These are phyloP conservation scores for Cyaniris semiargus DNA, from an alignment of 2,888 invertebrate species.

Conservation along the genomic window DNA sequence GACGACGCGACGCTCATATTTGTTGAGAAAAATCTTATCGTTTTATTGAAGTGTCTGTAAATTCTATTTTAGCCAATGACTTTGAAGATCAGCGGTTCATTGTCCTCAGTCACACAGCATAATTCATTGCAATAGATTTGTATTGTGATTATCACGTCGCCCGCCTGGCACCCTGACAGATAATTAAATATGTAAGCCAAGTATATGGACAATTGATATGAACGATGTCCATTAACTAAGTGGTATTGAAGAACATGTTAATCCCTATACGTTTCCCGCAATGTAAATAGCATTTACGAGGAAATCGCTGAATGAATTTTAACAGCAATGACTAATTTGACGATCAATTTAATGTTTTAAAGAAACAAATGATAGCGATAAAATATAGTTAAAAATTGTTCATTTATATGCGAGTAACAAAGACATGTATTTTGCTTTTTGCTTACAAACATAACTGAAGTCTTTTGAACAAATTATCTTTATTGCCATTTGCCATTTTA, in stretches of 20 bases:
- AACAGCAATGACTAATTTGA: background rate
- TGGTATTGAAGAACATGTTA: conserved; percentile 26
- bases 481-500: background rate
- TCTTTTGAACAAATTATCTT: background rate
- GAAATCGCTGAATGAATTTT: background rate
- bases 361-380: conserved; percentile 5
- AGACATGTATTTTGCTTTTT: background rate
- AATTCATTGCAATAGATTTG: conserved; percentile 29
- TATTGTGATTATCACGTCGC: conserved; percentile 28
- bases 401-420: too few species aligned
- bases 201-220: conserved; percentile 25
- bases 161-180: conserved; percentile 27
- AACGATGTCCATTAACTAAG: conserved; percentile 30
- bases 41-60: conserved; percentile 12
- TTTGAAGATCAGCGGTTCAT: conserved; percentile 28
- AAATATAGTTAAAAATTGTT: conserved; percentile 12
- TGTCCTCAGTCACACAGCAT: conserved; percentile 15
- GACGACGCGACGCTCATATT: background rate
- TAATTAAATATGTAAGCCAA: conserved; percentile 29
- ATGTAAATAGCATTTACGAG: background rate
- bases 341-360: background rate
- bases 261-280: background rate
- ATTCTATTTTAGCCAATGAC: conserved; percentile 20
- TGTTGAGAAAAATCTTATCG: conserved; percentile 9
- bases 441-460: conserved; percentile 2